Conservation (phyloP, 2,888 invertebrate species). For the Dasysyrphus albostriatus region DNA sequence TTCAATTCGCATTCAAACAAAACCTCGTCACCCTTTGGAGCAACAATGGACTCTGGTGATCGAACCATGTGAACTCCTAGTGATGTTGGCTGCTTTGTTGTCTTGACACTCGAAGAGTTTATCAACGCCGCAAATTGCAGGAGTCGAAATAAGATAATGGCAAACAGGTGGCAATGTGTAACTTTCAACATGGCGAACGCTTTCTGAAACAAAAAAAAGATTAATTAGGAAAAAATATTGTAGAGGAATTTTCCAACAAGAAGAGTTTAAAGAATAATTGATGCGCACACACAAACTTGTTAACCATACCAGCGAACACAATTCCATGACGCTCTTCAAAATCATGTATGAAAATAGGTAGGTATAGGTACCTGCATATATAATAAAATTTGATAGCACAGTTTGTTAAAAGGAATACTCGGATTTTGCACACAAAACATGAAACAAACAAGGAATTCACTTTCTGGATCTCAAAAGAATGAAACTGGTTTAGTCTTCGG, state of each 20-base stretch:
- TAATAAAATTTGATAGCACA: constrained; percentile 47
- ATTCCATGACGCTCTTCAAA: constrained; percentile 37
- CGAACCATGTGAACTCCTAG: constrained; percentile 89
- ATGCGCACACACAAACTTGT: constrained; percentile 38
- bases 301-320: constrained; percentile 1
- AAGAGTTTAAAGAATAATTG: constrained; percentile 33
- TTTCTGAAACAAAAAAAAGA: constrained; percentile 50
- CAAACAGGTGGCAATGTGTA: constrained; percentile 52
- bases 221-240: constrained; percentile 30
- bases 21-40: constrained; percentile 92
- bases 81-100: constrained; percentile 76
- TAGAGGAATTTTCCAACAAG: constrained; percentile 35
- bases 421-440: constrained; percentile 39
- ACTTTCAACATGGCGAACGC: constrained; percentile 41
- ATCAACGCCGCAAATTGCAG: constrained; percentile 37
- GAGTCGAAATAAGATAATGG: constrained; percentile 42
- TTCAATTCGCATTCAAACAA: constrained; percentile 92
- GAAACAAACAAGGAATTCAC: constrained; percentile 40
- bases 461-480: constrained; percentile 26
- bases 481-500: constrained; percentile 44
- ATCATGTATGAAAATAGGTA: background rate
- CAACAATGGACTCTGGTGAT: constrained; percentile 91
- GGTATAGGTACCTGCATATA: constrained; percentile 1
- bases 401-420: constrained; percentile 40
- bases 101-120: constrained; percentile 48